Base-by-base conservation (phyloP, 2,888 invertebrate species). In the Lottia gigantea region DNA sequence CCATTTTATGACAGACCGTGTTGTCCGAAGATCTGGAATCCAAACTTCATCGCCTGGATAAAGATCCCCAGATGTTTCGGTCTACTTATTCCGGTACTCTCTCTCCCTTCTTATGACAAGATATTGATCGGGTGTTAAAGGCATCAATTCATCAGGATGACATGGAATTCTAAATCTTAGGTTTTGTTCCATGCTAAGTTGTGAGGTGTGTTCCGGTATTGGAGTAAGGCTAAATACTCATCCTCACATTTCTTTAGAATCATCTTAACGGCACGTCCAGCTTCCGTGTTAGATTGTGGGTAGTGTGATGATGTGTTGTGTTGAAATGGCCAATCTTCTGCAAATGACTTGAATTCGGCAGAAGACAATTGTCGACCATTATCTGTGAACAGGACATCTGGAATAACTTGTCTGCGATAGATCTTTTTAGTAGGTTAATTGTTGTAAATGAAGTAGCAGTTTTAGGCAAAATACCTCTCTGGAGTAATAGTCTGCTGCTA, bases 201-300 rank as follows among this genome's bases (percentile, higher is more conserved):
- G 70, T 46, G 55, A 11, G 73, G 73, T n/a, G 74, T 76, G n/a
- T 66, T 73, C 14, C 76, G 47, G 46, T 71, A 73, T 23, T 69
- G 70, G 7, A 76, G 65, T 40, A 74, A 46, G 11, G 66, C 63
- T n/a, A 73, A 26, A 19, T 71, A 49, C n/a, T 64, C 64, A 31
- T 66, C 70, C 46, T 70, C 63, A 62, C 64, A 55, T 61, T 71
- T 76, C 31, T 74, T 74, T 16, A 76, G 23, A 7, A 76, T 64
- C 25, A 25, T 66, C 47, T 76, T 76, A 1, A 71, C 68, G 12
- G 71, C 45, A 23, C 49, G 65, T 61, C 74, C 76, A 14, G 66
- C 72, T 49, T 62, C 62, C 6, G 71, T 70, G 62, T 75, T 74
- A 23, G 71, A 63, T 61, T 75, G 73, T n/a, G 71, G 49, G 47